phyloP scores from a whole-genome alignment of 2,113 vertebrate species.

The Crypturellus undulatus region DNA sequence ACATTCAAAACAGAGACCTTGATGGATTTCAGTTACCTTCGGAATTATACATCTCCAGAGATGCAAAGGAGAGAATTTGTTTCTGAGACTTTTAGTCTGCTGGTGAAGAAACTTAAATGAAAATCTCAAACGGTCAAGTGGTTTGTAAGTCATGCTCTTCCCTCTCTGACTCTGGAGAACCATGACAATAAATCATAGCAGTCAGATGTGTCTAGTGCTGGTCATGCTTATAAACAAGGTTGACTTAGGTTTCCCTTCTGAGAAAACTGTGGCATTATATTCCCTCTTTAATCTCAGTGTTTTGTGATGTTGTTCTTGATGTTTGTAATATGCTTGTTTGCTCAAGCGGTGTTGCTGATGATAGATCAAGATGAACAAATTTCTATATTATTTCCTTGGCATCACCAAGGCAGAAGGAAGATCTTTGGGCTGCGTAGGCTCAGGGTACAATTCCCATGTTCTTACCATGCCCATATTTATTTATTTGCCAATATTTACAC shows the following conservation, averaged over 20 bases:
- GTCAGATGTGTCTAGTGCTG: neutral
- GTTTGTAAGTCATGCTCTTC: neutral
- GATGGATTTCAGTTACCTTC: too few species aligned
- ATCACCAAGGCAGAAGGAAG: neutral
- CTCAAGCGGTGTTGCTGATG: neutral
- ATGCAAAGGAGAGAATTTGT: too few species aligned
- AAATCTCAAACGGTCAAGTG: too few species aligned
- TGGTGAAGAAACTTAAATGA: too few species aligned
- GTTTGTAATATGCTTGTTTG: neutral
- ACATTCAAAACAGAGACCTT: too few species aligned
- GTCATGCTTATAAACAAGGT: neutral
- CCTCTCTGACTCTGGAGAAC: neutral
- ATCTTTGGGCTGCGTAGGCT: neutral
- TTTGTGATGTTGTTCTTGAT: neutral
- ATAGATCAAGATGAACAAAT: neutral
- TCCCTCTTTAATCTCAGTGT: neutral
- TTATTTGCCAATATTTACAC: neutral
- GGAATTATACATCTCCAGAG: too few species aligned
- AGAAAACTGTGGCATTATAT: neutral
- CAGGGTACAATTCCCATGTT: neutral
- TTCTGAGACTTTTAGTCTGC: too few species aligned
- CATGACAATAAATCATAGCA: neutral
- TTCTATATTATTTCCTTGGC: neutral
- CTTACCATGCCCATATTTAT: neutral
- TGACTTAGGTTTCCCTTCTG: neutral